Conservation (phyloP, 1,140 invertebrate species). For the Cotesia chilonis region DNA sequence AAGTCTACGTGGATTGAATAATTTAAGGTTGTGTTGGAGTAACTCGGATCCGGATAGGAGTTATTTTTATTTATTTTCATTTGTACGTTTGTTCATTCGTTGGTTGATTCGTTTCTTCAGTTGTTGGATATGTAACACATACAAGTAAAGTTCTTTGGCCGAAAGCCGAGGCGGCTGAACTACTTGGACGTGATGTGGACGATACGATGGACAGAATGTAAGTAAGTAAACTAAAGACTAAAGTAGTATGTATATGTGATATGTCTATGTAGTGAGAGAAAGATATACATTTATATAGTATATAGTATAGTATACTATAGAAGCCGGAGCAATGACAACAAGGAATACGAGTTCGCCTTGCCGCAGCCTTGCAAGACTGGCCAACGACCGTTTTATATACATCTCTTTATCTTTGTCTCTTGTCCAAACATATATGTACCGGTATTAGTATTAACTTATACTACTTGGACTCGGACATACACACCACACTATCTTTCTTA, state of each 20-base stretch:
- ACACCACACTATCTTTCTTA: neutral
- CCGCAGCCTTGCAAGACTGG: constrained; percentile 53
- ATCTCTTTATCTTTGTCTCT: constrained; percentile 40
- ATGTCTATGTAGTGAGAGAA: neutral
- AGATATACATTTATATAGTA: neutral
- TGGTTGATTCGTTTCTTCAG: constrained; percentile 7
- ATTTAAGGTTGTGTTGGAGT: constrained; percentile 9
- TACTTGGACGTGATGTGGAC: constrained; percentile 20
- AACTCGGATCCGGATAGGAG: neutral
- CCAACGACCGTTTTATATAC: constrained; percentile 49
- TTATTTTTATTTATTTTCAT: no score
- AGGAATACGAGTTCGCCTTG: constrained; percentile 48
- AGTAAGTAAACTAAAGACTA: constrained; percentile 16
- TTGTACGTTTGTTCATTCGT: neutral
- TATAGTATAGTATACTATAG: neutral
- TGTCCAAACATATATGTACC: constrained; percentile 19
- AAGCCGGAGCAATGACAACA: constrained; percentile 38
- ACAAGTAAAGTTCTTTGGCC: constrained; percentile 35
- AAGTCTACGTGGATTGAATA: constrained; percentile 32
- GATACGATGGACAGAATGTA: constrained; percentile 7
- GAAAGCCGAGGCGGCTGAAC: constrained; percentile 22
- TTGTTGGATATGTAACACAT: neutral
- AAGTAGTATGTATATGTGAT: constrained; percentile 6
- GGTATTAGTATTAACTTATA: neutral
- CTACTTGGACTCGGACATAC: constrained; percentile 8